Evolutionary conservation across 2,888 invertebrate species (phyloP), one percentile per base, ranked within the genome.

Genomic region (Tenthredo scrophulariae): DNA sequence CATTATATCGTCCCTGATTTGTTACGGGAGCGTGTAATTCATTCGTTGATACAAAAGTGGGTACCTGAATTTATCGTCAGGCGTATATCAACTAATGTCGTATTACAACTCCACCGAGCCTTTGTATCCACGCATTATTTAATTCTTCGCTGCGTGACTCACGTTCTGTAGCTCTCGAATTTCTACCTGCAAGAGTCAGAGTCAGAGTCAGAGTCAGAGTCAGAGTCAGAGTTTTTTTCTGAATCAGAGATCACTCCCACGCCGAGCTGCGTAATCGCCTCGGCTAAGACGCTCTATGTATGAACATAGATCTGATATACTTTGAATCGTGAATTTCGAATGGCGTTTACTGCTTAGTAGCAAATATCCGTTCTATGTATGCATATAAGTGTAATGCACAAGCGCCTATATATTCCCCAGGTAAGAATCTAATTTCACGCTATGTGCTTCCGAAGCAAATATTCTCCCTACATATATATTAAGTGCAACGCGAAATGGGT

Each of bases 371-470:
- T 22, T 4, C 1, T 40, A 4, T 33, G 33, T 40, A 10, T 33
- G 33, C 26, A 26, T 18, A 7, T 67, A 33, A 7, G 75, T 18
- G 26, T 29, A 3, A 40, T 46, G 50, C 7, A 46, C 26, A 29
- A 18, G 29, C 5, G 15, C 26, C 6, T 54, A 54, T 50, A 13
- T 37, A 26, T 54, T 18, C 7, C 29, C 40, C 29, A n/a, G 77
- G 50, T 29, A 77, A 77, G 50, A 77, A 77, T 77, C 77, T 77
- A 77, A 77, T 77, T 77, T 77, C 77, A 77, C 77, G 77, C 26
- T 54, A 46, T 46, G 50, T 77, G 29, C 50, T 9, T 50, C 50
- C 46, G 18, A 4, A 54, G 46, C 77, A 77, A 54, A 77, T 77
- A 26, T 77, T 77, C 77, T 22, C 9, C n/a, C 0, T 58, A 18